Percentiles rank a stretch among this genome's conserved stretches.
Evolutionary conservation across 2,888 invertebrate species (phyloP).

Genomic region (Prenolepis imparis): DNA sequence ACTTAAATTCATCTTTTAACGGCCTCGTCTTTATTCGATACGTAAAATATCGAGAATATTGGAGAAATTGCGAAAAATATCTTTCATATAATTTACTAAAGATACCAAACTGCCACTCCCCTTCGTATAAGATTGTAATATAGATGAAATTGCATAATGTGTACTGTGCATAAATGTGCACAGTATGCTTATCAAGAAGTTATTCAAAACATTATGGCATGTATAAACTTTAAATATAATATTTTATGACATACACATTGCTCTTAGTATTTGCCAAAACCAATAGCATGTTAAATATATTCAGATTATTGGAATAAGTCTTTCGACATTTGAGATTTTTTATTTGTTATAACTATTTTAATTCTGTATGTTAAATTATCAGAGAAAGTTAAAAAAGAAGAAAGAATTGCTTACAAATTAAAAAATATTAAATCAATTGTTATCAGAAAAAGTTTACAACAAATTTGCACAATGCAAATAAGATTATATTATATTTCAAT

Average conservation of each 20-base stretch:
- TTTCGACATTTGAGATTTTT: conserved; percentile 5
- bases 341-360: not conserved
- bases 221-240: not conserved
- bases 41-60: not conserved
- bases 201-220: conserved; percentile 3
- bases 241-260: not conserved
- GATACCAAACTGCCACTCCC: not conserved
- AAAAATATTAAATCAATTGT: conserved; percentile 11
- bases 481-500: not conserved
- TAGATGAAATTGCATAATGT: conserved; percentile 9
- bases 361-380: not conserved
- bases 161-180: too few species aligned
- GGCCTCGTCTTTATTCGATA: conserved; percentile 18
- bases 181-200: not conserved
- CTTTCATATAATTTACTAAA: conserved; percentile 11
- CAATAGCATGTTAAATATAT: not conserved
- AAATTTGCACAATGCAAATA: not conserved
- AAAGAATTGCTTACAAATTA: not conserved
- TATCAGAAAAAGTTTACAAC: not conserved
- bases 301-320: not conserved
- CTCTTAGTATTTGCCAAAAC: not conserved
- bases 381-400: not conserved
- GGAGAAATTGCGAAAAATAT: not conserved
- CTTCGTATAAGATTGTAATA: not conserved
- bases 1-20: conserved; percentile 9